Percentiles rank a stretch among this genome's conserved stretches.
Evolutionary conservation across 1,140 invertebrate genomes (phyloP).

Genomic region (Drosophila littoralis): DNA sequence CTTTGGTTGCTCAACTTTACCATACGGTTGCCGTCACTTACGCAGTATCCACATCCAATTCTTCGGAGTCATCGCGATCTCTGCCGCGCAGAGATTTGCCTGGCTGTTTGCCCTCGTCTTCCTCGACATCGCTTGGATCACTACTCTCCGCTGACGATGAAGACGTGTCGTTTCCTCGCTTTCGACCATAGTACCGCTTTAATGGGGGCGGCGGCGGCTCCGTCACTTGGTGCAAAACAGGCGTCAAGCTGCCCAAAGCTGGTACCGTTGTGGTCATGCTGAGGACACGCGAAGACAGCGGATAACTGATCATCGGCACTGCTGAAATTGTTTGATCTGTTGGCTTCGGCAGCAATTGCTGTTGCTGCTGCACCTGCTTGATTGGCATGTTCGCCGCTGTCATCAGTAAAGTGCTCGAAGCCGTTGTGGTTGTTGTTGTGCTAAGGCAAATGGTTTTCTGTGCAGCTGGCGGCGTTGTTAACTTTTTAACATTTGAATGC

Average conservation of each 20-base stretch:
- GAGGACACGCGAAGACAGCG: conserved; percentile 53
- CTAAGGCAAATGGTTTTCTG: conserved; percentile 44
- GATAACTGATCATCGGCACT: conserved; percentile 72
- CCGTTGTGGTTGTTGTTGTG: conserved; percentile 56
- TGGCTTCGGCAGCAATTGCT: conserved; percentile 3
- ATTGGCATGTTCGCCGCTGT: conserved; percentile 20
- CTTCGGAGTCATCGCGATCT: conserved; percentile 68
- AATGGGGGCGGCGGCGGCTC: conserved; percentile 82
- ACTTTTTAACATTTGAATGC: conserved; percentile 9
- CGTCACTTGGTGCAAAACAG: conserved; percentile 52
- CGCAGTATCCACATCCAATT: conserved; percentile 82
- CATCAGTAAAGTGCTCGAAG: conserved; percentile 54
- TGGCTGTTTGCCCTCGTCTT: conserved; percentile 31
- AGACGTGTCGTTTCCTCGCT: conserved; percentile 86
- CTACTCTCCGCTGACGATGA: conserved; percentile 70
- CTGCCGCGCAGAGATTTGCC: conserved; percentile 67
- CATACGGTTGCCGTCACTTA: conserved; percentile 70
- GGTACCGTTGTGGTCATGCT: conserved; percentile 19
- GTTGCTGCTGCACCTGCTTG: conserved; percentile 38
- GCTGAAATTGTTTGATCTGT: conserved; percentile 6
- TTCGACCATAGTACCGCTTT: conserved; percentile 88
- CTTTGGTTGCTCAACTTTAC: conserved; percentile 70
- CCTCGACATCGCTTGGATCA: conserved; percentile 62
- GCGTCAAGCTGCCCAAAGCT: not conserved
- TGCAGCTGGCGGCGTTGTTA: conserved; percentile 5